Percentiles rank a stretch among this genome's conserved stretches.
Conservation (phyloP, 1,140 invertebrate species). For the Diachasmimorpha longicaudata region DNA sequence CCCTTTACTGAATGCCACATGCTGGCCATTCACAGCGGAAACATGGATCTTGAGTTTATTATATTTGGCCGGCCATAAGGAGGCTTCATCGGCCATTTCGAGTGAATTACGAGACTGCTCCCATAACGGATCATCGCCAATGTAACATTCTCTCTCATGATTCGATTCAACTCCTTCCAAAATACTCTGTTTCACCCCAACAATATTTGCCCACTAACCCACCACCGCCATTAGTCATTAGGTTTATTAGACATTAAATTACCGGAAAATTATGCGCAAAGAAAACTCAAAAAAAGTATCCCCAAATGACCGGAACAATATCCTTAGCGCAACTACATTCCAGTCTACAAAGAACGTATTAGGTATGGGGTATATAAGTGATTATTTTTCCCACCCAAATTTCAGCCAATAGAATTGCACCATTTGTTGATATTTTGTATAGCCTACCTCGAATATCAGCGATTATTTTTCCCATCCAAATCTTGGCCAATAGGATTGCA, state of each 20-base stretch:
- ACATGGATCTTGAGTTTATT: constrained; percentile 61
- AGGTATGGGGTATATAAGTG: too few relatives aligned
- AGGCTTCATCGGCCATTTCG: constrained; percentile 58
- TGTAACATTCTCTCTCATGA: not conserved
- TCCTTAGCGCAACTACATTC: too few relatives aligned
- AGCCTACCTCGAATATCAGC: too few relatives aligned
- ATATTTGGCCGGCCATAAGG: constrained; percentile 60
- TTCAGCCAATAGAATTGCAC: too few relatives aligned
- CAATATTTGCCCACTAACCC: not conserved
- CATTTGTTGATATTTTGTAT: too few relatives aligned
- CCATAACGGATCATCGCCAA: not conserved
- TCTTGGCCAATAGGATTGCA: too few relatives aligned
- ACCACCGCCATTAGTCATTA: not conserved
- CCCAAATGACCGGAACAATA: too few relatives aligned
- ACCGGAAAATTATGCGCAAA: not conserved
- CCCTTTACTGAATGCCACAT: constrained; percentile 43
- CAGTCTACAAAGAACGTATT: too few relatives aligned
- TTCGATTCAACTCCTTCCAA: not conserved
- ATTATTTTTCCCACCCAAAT: too few relatives aligned
- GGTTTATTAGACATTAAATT: not conserved
- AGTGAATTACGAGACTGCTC: constrained; percentile 44
- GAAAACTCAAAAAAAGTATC: too few relatives aligned
- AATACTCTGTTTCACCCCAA: not conserved
- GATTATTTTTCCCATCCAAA: too few relatives aligned
- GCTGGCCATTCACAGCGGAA: constrained; percentile 51